A percentile compares a stretch with the other conserved stretches of the same genome.
Evolutionary conservation across 2,888 invertebrate species (phyloP).

Genomic region (Pristionchus exspectatus): DNA sequence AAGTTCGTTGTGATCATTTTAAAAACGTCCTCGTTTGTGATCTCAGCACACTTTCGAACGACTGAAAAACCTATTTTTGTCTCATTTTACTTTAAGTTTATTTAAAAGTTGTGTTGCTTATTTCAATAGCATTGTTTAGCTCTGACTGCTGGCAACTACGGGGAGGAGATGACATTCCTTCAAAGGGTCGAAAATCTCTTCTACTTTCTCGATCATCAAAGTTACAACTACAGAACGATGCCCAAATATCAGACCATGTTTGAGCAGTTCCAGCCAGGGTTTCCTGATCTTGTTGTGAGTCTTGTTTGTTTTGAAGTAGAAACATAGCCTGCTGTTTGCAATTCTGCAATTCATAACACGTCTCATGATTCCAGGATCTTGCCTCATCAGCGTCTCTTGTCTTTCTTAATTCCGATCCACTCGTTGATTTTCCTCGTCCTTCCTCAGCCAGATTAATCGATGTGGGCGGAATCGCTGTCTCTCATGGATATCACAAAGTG

Average conservation of each 20-base stretch:
- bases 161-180: not conserved
- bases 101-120: no score
- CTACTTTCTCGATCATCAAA: not conserved
- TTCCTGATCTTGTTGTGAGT: not conserved
- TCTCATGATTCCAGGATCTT: not conserved
- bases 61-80: no score
- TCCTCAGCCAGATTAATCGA: not conserved
- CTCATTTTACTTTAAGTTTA: no score
- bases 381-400: not conserved
- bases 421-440: not conserved
- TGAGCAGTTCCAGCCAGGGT: not conserved
- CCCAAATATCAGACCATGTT: not conserved
- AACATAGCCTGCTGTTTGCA: no score
- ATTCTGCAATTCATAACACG: not conserved
- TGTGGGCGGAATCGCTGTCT: not conserved
- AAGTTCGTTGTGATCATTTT: not conserved
- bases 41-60: no score
- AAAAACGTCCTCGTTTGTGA: no score
- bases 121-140: not conserved
- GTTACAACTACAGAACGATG: not conserved
- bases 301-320: no score
- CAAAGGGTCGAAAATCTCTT: not conserved
- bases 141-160: constrained; percentile 2
- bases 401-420: not conserved
- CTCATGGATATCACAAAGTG: not conserved